A percentile compares a stretch with the other conserved stretches of the same genome.
phyloP scores from a whole-genome alignment of 2,797 vertebrate genomes.

The Neosalanx taihuensis region DNA sequence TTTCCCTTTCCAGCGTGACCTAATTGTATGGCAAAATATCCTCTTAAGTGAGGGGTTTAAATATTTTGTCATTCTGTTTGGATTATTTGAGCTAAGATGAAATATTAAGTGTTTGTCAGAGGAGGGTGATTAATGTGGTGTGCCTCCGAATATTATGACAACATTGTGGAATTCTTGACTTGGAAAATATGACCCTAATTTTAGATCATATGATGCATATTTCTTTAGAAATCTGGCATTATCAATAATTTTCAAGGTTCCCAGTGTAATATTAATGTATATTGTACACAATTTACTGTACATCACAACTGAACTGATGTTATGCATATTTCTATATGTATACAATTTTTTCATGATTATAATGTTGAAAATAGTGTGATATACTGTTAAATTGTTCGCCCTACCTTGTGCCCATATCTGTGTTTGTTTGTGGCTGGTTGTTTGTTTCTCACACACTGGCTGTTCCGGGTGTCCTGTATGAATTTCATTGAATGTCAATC shows the following conservation, averaged over 20 bases:
- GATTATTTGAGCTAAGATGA: slow-evolving; percentile 10
- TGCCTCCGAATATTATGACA: slow-evolving; percentile 18
- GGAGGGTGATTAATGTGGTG: neutral
- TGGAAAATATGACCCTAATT: neutral
- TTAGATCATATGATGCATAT: neutral
- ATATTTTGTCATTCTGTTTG: slow-evolving; percentile 10
- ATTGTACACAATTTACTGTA: neutral
- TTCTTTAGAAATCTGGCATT: neutral
- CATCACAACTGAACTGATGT: neutral
- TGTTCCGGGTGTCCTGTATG: slow-evolving; percentile 77
- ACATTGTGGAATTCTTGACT: neutral
- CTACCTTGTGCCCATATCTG: slow-evolving; percentile 31
- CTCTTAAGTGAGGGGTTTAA: slow-evolving; percentile 17
- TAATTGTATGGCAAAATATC: slow-evolving; percentile 17
- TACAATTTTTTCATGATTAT: neutral
- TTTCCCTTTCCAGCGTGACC: neutral
- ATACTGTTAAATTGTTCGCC: neutral
- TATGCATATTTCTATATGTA: neutral
- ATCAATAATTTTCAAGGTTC: neutral
- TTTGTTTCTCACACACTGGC: slow-evolving; percentile 68
- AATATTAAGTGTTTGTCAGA: slow-evolving; percentile 4
- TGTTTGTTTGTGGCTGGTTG: slow-evolving; percentile 58
- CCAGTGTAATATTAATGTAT: neutral
- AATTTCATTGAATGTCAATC: slow-evolving; percentile 83
- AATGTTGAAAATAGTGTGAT: neutral